These are phyloP conservation scores for Nymphalis io DNA, from an alignment of 1,140 invertebrate species.

Conservation along the genomic window DNA sequence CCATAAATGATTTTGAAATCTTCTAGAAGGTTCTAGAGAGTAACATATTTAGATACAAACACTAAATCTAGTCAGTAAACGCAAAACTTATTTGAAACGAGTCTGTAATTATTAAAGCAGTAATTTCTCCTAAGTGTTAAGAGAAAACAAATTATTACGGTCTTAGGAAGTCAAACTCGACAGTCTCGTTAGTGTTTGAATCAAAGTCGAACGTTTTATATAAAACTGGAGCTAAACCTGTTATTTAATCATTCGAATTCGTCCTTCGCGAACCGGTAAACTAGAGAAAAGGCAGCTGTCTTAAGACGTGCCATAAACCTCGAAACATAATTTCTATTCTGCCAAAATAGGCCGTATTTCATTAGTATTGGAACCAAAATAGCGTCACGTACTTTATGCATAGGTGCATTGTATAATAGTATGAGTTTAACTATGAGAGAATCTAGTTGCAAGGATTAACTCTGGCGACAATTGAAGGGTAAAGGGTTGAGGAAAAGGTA, in stretches of 20 bases:
- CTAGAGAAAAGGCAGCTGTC: constrained; percentile 57
- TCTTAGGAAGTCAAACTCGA: constrained; percentile 21
- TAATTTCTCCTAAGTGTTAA: constrained; percentile 22
- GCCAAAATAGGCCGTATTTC: constrained; percentile 14
- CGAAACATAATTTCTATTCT: constrained; percentile 10
- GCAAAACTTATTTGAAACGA: background rate
- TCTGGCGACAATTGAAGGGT: constrained; percentile 46
- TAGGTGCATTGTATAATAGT: constrained; percentile 27
- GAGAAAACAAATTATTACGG: constrained; percentile 33
- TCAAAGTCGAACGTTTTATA: constrained; percentile 12
- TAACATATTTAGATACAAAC: too few relatives aligned
- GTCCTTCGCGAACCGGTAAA: constrained; percentile 53
- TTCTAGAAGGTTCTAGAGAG: too few relatives aligned
- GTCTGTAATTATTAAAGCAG: background rate
- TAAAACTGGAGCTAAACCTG: constrained; percentile 40
- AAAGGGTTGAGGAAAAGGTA: constrained; percentile 39
- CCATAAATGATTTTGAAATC: too few relatives aligned
- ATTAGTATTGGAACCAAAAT: background rate
- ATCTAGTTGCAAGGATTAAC: constrained; percentile 58
- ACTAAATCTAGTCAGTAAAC: background rate
- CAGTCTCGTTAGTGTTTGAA: constrained; percentile 25
- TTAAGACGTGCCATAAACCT: constrained; percentile 28
- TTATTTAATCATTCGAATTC: constrained; percentile 48
- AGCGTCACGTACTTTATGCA: constrained; percentile 5
- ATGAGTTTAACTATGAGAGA: constrained; percentile 55